Evolutionary conservation across 2,797 vertebrate species (phyloP).

Genomic region (Cuniculus paca): DNA sequence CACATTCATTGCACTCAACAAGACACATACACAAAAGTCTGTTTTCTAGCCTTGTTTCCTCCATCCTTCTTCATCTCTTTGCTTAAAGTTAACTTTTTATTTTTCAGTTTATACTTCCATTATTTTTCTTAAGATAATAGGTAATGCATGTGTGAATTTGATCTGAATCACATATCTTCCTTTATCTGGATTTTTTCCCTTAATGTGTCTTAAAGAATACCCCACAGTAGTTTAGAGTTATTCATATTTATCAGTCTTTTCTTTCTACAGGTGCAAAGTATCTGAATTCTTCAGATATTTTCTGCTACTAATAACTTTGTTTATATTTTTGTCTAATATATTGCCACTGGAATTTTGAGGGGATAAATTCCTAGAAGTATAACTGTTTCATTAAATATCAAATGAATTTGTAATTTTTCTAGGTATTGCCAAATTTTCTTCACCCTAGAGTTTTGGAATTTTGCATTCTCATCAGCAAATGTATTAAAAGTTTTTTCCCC

Average conservation of each 20-base stretch:
- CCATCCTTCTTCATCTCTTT: not conserved
- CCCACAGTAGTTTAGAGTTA: not conserved
- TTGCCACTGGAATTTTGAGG: not conserved
- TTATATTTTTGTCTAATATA: constrained; percentile 20
- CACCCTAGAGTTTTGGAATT: not conserved
- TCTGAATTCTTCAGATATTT: not conserved
- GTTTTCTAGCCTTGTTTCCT: not conserved
- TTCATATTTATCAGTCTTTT: not conserved
- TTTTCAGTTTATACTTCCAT: not conserved
- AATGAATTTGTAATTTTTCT: constrained; percentile 5
- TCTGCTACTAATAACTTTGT: not conserved
- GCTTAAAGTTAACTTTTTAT: not conserved
- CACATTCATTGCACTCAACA: not conserved
- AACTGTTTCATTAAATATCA: constrained; percentile 40
- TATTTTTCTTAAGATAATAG: constrained; percentile 10
- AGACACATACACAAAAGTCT: not conserved
- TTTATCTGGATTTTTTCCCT: not conserved
- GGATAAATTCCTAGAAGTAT: constrained; percentile 27
- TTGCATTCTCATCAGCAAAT: constrained; percentile 18
- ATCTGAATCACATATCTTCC: not conserved
- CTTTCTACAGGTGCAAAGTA: not conserved
- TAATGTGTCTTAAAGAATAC: not conserved
- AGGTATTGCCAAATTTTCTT: constrained; percentile 53
- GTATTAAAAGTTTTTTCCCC: constrained; percentile 41
- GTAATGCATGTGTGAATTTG: not conserved